Evolutionary conservation across 2,797 vertebrate species (phyloP), one percentile per base, ranked within the genome.

Genomic region (Schizothorax lantsangensis): DNA sequence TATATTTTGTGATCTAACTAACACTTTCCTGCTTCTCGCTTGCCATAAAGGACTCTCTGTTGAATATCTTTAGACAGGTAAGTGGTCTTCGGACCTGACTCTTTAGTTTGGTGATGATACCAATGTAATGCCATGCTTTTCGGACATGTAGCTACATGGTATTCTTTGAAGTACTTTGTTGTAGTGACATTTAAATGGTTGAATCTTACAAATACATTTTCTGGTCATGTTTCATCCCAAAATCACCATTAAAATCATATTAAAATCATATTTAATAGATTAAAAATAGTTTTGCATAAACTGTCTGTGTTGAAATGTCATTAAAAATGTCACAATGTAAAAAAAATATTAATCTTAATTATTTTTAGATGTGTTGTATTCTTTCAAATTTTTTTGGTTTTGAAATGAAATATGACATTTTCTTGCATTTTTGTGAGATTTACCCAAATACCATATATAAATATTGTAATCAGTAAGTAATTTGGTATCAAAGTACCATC

Each of bases 41-140:
- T 95, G 94, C 95, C 69, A 94, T 90, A 84, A 95, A 97, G 96
- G 96, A 97, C 94, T 96, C 96, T 95, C 92, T 96, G 95, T 96
- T 94, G 93, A 95, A 91, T 95, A 95, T 94, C 95, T 95, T 94
- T 93, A 96, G 94, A 91, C 96, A 96, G 96, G 96, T 97, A 95
- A 96, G 96, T 92, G 43, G 90, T 85, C 23, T 85, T 52, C 26
- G 5, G 33, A 43, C 66, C 12, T 62, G 52, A 40, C 54, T 30
- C 38, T 45, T 62, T 43, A 43, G 38, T 43, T 43, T 38, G 49
- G 30, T 36, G 30, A 33, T 33, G 47, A 75, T 75, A 33, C 9
- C 8, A 6, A 40, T 12, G 21, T n/a, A 57, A 49, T 78, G 21
- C 14, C 21, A 23, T n/a, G 36, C 14, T 79, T 15, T 78, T n/a